These are phyloP conservation scores for Brachionus plicatilis DNA, from an alignment of 1,140 invertebrate genomes.

Conservation along the genomic window DNA sequence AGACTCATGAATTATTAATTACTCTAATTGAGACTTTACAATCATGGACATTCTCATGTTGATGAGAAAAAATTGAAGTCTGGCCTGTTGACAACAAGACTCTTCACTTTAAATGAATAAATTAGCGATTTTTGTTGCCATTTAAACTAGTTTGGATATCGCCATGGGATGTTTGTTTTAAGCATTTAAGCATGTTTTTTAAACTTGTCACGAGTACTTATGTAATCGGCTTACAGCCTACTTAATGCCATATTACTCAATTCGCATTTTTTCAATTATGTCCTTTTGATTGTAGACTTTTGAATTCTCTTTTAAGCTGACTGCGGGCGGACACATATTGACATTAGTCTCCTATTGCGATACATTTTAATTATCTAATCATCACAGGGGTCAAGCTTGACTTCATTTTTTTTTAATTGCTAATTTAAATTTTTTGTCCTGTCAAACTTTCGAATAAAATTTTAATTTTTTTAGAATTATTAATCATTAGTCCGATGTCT, in stretches of 20 bases:
- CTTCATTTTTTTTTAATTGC: background rate
- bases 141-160: background rate
- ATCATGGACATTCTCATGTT: background rate
- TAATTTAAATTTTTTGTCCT: background rate
- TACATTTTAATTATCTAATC: background rate
- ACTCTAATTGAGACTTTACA: background rate
- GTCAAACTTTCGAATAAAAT: no score
- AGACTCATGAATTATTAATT: conserved; percentile 12
- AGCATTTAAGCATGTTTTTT: background rate
- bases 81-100: background rate
- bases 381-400: background rate
- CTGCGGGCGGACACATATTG: background rate
- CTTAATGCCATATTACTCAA: background rate
- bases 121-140: background rate
- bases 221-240: background rate
- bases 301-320: background rate
- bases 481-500: no score
- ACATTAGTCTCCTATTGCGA: background rate
- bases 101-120: background rate
- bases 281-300: background rate
- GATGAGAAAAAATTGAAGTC: background rate
- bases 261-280: background rate
- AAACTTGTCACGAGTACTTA: background rate
- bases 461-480: no score
- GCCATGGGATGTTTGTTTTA: background rate